Conservation (phyloP, 2,888 invertebrate genomes). For the Hemithea aestivaria region DNA sequence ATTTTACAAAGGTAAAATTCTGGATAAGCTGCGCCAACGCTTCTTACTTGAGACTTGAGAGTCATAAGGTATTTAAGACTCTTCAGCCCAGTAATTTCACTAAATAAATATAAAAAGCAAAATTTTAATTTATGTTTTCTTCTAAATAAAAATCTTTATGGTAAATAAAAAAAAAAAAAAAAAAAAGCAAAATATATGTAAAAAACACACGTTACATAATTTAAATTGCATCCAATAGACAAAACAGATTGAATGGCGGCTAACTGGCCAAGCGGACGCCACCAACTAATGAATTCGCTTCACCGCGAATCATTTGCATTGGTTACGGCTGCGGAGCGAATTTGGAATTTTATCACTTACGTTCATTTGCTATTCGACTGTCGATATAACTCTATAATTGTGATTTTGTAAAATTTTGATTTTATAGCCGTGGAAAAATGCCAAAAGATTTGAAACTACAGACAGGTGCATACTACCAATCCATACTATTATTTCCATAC, state of each 20-base stretch:
- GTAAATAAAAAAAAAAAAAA: no score
- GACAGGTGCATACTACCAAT: no score
- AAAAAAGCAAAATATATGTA: no score
- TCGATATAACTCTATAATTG: slow-evolving; percentile 15
- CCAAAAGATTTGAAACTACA: neutral
- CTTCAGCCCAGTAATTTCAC: no score
- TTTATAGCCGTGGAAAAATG: neutral
- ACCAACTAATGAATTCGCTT: slow-evolving; percentile 23
- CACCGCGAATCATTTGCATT: slow-evolving; percentile 24
- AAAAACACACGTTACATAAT: neutral
- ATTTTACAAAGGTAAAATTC: no score
- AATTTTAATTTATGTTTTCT: no score
- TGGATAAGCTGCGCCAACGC: no score
- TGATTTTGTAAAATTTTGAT: neutral
- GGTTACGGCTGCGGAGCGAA: slow-evolving; percentile 15
- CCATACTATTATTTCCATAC: no score
- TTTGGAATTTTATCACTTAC: slow-evolving; percentile 25
- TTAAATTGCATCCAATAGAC: neutral
- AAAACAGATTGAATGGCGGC: slow-evolving; percentile 8
- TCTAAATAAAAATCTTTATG: no score
- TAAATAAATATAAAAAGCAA: no score
- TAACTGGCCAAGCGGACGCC: slow-evolving; percentile 13
- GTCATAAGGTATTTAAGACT: no score
- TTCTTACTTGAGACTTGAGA: no score
- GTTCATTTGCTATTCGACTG: slow-evolving; percentile 13